Conservation (phyloP, 1,140 invertebrate species). For the Halesus radiatus region DNA sequence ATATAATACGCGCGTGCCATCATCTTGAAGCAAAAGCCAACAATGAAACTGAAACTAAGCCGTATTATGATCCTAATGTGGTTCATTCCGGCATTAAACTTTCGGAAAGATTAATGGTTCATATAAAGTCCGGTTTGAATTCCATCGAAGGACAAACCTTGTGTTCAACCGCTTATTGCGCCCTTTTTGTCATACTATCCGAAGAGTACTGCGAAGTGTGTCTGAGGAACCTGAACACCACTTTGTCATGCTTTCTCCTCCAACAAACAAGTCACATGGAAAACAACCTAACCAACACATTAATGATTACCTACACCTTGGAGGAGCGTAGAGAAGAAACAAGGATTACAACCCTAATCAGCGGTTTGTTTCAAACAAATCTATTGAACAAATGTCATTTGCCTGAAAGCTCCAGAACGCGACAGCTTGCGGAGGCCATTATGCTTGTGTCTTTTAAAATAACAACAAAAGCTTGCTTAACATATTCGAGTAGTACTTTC, state of each 20-base stretch:
- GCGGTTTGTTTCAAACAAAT: constrained; percentile 67
- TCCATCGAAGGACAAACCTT: constrained; percentile 40
- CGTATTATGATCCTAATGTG: not conserved
- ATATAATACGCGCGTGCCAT: constrained; percentile 35
- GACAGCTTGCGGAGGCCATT: constrained; percentile 48
- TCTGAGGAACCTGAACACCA: constrained; percentile 57
- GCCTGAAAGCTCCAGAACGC: constrained; percentile 39
- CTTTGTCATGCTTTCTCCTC: constrained; percentile 42
- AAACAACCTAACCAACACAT: constrained; percentile 20
- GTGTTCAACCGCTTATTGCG: constrained; percentile 30
- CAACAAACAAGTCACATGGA: constrained; percentile 2
- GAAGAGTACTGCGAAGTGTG: constrained; percentile 37
- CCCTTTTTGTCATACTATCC: constrained; percentile 32
- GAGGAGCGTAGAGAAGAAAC: constrained; percentile 17
- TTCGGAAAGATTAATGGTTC: constrained; percentile 30
- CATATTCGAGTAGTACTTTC: constrained; percentile 65
- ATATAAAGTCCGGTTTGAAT: not conserved
- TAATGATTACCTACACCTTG: not conserved
- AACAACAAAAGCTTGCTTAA: constrained; percentile 61
- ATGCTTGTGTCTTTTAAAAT: constrained; percentile 60
- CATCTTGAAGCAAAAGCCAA: constrained; percentile 12
- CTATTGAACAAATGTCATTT: constrained; percentile 58
- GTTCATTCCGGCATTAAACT: constrained; percentile 14
- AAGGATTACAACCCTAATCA: constrained; percentile 59
- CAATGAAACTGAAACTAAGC: not conserved